These are phyloP conservation scores for Rhagologus leucostigma DNA, from an alignment of 2,113 vertebrate species.

Conservation along the genomic window DNA sequence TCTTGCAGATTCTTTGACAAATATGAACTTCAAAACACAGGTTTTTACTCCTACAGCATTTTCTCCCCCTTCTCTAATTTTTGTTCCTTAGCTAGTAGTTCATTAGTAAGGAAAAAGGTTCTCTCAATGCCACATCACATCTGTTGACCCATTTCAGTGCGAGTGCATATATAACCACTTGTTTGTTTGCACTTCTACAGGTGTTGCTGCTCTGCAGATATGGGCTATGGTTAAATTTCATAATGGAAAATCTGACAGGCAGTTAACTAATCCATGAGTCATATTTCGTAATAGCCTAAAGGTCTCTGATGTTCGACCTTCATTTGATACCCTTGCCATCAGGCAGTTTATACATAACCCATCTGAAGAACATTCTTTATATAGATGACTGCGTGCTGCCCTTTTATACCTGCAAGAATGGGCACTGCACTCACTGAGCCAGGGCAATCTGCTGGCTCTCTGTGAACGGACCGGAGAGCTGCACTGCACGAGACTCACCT, in stretches of 20 bases:
- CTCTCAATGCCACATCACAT: neutral
- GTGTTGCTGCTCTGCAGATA: conserved; percentile 35
- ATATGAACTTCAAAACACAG: neutral
- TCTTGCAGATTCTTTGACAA: neutral
- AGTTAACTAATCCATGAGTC: conserved; percentile 58
- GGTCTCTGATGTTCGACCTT: conserved; percentile 61
- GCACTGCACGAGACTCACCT: neutral
- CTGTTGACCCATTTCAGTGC: conserved; percentile 2
- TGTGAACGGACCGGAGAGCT: neutral
- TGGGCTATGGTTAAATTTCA: conserved; percentile 44
- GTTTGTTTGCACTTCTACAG: conserved; percentile 42
- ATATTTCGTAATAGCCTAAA: conserved; percentile 60
- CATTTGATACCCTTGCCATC: conserved; percentile 54
- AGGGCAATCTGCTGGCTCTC: neutral
- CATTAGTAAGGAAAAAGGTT: neutral
- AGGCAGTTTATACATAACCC: conserved; percentile 42
- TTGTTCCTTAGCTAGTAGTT: neutral
- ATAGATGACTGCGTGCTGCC: conserved; percentile 36
- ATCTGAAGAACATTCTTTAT: conserved; percentile 50
- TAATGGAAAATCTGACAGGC: conserved; percentile 64
- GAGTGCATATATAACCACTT: neutral
- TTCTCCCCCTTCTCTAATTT: neutral
- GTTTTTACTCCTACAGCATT: neutral
- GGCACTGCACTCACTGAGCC: neutral
- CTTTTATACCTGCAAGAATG: conserved; percentile 39